Evolutionary conservation across 1,140 invertebrate genomes (phyloP), one percentile per base, ranked within the genome.

Genomic region (Ladona fulva): DNA sequence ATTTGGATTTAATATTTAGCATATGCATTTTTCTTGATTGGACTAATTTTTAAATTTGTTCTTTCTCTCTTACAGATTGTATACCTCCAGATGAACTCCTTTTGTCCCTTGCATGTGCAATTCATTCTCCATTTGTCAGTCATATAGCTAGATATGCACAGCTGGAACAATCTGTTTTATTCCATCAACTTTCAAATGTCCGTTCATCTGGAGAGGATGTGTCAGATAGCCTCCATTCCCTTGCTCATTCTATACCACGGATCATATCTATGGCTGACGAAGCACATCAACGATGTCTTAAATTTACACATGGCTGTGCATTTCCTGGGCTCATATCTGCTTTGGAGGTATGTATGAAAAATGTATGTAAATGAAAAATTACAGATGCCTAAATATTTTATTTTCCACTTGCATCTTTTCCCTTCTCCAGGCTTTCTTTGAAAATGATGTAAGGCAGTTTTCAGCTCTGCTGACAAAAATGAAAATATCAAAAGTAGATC

Each of bases 261-360:
- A 81, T 90, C 24, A 88, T 92, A 77, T 86, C 86, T 79, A 85
- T 87, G 75, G 88, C 87, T 5, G 86, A 85, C 73, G 86, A 90
- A 79, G 89, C 90, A 24, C 86, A 87, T 78, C 87, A 86, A 78
- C 82, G 90, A 7, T 92, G 91, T 82, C 84, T 88, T 78, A 80
- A 87, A 29, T 88, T 93, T 74, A 91, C 90, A 0, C 89, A 92
- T 84, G 90, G 90, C 25, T 91, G 89, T 82, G 89, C 88, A 25
- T 91, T 89, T 86, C 85, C 87, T 42, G 87, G 86, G 16, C 83
- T 92, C 22, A 76, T 92, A 3, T 86, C 88, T 77, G 88, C 91
- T 25, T 83, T 91, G 29, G 87, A 89, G 82, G 89, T 90, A 84
- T 76, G 81, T 82, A 76, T 79, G 14, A 25, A 77, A 42, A 25